phyloP scores from a whole-genome alignment of 2,888 invertebrate genomes.

The Drosophila buzzatii region DNA sequence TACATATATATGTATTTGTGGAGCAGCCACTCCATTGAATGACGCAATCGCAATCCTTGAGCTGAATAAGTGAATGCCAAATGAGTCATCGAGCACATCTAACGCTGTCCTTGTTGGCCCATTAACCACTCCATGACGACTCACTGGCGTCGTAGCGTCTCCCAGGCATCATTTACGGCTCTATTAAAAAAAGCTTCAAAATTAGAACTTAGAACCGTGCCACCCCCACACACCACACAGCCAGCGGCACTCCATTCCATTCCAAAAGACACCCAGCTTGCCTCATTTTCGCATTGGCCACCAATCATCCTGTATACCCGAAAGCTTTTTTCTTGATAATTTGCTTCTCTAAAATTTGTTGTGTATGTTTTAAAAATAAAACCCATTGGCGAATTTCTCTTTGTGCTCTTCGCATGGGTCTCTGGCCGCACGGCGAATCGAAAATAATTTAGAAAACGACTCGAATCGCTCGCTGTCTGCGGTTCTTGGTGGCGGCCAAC shows the following conservation, averaged over 20 bases:
- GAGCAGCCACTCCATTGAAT: constrained; percentile 26
- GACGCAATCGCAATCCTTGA: constrained; percentile 73
- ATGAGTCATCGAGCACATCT: constrained; percentile 68
- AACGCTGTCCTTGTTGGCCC: constrained; percentile 53
- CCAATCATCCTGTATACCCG: constrained; percentile 47
- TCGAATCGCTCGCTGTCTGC: constrained; percentile 74
- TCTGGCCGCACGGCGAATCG: constrained; percentile 49
- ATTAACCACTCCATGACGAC: constrained; percentile 71
- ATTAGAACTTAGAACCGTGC: constrained; percentile 44
- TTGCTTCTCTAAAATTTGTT: constrained; percentile 28
- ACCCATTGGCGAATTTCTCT: constrained; percentile 64
- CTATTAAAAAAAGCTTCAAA: constrained; percentile 57
- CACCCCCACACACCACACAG: neutral
- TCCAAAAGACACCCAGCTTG: neutral
- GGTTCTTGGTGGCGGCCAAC: constrained; percentile 54
- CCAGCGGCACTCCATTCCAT: neutral
- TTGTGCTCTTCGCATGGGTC: constrained; percentile 50
- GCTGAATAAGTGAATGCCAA: constrained; percentile 55
- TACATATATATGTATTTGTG: constrained; percentile 1
- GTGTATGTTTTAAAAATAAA: constrained; percentile 66
- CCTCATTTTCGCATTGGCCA: constrained; percentile 17
- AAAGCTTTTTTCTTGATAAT: constrained; percentile 57
- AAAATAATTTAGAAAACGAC: constrained; percentile 79
- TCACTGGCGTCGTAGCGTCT: constrained; percentile 56
- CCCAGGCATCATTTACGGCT: constrained; percentile 49